A percentile compares a stretch with the other conserved stretches of the same genome.
These are phyloP conservation scores for Drosophila percnosoma DNA, from an alignment of 2,888 invertebrate genomes.

Conservation along the genomic window DNA sequence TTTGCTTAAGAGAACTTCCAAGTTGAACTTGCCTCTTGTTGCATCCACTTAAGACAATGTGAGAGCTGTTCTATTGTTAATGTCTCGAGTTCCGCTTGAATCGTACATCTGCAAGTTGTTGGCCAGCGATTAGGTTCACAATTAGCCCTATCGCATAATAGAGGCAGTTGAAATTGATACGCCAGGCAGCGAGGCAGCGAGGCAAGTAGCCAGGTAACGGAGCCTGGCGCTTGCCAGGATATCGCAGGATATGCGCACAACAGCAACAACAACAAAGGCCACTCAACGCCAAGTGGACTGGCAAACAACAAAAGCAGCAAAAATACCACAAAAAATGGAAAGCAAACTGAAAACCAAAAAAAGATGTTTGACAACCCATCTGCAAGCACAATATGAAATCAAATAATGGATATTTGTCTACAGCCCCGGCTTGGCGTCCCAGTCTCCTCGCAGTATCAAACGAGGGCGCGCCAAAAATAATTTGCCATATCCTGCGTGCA, in stretches of 20 bases:
- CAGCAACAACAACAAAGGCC: constrained; percentile 22
- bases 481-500: constrained; percentile 72
- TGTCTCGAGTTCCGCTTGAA: constrained; percentile 20
- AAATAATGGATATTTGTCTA: constrained; percentile 38
- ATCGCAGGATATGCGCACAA: constrained; percentile 38
- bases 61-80: neutral
- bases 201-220: constrained; percentile 38
- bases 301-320: constrained; percentile 30
- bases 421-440: constrained; percentile 5
- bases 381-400: constrained; percentile 7
- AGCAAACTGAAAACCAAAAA: neutral
- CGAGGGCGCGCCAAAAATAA: constrained; percentile 56
- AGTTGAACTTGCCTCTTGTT: neutral
- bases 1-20: neutral
- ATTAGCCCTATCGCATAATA: constrained; percentile 48
- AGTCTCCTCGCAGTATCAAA: constrained; percentile 10
- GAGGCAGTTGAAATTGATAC: constrained; percentile 59
- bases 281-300: constrained; percentile 24
- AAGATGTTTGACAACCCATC: constrained; percentile 18
- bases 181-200: constrained; percentile 22
- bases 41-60: neutral
- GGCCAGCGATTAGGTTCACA: constrained; percentile 21
- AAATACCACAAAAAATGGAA: neutral
- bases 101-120: constrained; percentile 4
- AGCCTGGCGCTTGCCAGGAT: constrained; percentile 62